These are phyloP conservation scores for Drosophila barbarae DNA, from an alignment of 2,888 invertebrate genomes.

Conservation along the genomic window DNA sequence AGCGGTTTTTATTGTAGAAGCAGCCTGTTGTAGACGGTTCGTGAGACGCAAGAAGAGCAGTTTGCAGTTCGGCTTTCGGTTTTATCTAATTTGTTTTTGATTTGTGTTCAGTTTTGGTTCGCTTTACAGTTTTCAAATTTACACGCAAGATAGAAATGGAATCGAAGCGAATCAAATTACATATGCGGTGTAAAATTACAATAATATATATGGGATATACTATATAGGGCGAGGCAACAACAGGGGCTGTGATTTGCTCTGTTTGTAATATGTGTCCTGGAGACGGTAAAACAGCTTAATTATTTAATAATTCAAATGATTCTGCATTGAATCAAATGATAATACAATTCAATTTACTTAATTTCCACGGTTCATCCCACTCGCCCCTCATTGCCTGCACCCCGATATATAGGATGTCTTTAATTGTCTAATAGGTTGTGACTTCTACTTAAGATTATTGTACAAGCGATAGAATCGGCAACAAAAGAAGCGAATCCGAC, in stretches of 20 bases:
- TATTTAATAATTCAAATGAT: not conserved
- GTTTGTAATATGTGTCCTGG: not conserved
- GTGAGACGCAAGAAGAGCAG: slow-evolving; percentile 66
- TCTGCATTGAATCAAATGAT: not conserved
- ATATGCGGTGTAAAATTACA: slow-evolving; percentile 62
- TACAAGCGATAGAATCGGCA: slow-evolving; percentile 63
- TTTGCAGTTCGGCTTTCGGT: slow-evolving; percentile 43
- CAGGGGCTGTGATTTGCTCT: not conserved
- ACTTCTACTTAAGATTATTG: slow-evolving; percentile 67
- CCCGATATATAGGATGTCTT: slow-evolving; percentile 20
- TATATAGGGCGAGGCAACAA: not conserved
- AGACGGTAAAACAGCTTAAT: not conserved
- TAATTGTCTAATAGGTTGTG: slow-evolving; percentile 47
- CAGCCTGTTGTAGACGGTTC: slow-evolving; percentile 67
- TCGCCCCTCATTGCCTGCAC: not conserved
- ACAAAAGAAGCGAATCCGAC: slow-evolving; percentile 34
- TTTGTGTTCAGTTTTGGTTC: slow-evolving; percentile 37
- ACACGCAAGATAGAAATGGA: slow-evolving; percentile 29
- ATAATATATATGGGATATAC: not conserved
- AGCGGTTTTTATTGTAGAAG: slow-evolving; percentile 62
- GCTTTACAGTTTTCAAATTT: slow-evolving; percentile 47
- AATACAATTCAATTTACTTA: not conserved
- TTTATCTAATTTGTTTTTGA: slow-evolving; percentile 36
- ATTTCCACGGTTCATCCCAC: not conserved
- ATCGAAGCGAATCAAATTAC: slow-evolving; percentile 45